Base-by-base conservation (phyloP, 2,113 vertebrate species). In the Nicator chloris region DNA sequence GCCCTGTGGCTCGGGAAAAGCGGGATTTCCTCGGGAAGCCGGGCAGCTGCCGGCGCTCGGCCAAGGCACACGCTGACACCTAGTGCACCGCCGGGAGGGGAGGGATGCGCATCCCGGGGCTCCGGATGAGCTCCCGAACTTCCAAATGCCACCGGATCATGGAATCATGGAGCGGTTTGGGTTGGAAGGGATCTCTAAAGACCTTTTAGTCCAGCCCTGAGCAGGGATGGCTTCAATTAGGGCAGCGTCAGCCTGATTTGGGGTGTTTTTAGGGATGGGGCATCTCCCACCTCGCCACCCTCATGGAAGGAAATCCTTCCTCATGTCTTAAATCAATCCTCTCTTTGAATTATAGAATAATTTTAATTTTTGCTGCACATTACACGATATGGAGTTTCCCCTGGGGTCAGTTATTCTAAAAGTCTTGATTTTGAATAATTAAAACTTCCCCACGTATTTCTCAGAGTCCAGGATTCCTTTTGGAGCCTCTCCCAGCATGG, bases 81-180 rank as follows among this genome's bases (percentile, higher is more conserved):
- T 23, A 40, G 86, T 50, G 57, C 39, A 5, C 31, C 30, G 12
- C 44, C 26, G 33, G 76, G 71, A 24, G 49, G 53, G 42, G n/a
- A 57, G 39, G 22, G 31, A 27, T 1, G 22, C 7, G 3, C 69
- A 21, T 19, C 31, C 6, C 27, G 1, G 2, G 4, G 11, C 7
- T 9, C 42, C 11, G 17, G n/a, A n/a, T 3, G 24, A 60, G 35
- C 65, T 31, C 30, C 61, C 4, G 5, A 11, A 2, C 8, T 65
- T 37, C 76, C 65, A 49, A 15, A 28, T 0, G 10, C 44, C 12
- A 9, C 19, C 1, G 1, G 16, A 7, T 3, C 56, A 0, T 0
- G 33, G 44, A 14, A 14, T 9, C 24, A 0, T 2, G 28, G 51
- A 44, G 45, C 4, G 37, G 6, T 9, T 26, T 2, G 4, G n/a